These are phyloP conservation scores for Pogonognathellus flavescens DNA, from an alignment of 1,140 invertebrate genomes.

Conservation along the genomic window DNA sequence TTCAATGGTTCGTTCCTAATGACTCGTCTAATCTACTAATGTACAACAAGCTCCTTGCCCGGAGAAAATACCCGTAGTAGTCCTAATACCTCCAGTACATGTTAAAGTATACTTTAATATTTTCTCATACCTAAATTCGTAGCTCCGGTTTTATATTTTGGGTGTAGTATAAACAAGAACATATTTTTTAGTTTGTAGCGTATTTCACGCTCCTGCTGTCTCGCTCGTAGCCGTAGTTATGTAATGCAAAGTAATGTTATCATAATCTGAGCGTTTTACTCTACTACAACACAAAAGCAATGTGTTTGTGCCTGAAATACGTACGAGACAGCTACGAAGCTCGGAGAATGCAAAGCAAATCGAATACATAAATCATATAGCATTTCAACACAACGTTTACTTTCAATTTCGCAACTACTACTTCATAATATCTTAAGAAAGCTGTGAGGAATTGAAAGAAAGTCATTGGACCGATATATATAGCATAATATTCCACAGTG, in stretches of 20 bases:
- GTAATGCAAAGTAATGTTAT: not conserved
- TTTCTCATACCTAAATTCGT: too few species aligned
- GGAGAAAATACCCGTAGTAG: not conserved
- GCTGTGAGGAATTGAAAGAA: not conserved
- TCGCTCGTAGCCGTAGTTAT: not conserved
- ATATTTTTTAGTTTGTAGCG: too few species aligned
- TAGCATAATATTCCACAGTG: not conserved
- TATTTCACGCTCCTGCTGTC: too few species aligned
- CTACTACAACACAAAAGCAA: not conserved
- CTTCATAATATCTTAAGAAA: not conserved
- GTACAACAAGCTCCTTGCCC: conserved; percentile 11
- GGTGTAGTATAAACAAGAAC: too few species aligned
- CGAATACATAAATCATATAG: conserved; percentile 34
- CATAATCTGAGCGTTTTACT: not conserved
- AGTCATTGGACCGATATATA: not conserved
- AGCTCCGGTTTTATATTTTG: too few species aligned
- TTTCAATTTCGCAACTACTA: conserved; percentile 34
- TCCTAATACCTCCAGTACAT: not conserved
- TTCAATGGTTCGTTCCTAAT: conserved; percentile 40
- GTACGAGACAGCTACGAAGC: not conserved
- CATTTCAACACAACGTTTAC: conserved; percentile 40
- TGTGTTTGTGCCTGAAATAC: not conserved
- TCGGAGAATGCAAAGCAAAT: conserved; percentile 6
- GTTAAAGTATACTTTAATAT: not conserved
- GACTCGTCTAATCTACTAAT: conserved; percentile 42